Base-by-base conservation (phyloP, 2,797 vertebrate genomes). In the Sphaeramia orbicularis region DNA sequence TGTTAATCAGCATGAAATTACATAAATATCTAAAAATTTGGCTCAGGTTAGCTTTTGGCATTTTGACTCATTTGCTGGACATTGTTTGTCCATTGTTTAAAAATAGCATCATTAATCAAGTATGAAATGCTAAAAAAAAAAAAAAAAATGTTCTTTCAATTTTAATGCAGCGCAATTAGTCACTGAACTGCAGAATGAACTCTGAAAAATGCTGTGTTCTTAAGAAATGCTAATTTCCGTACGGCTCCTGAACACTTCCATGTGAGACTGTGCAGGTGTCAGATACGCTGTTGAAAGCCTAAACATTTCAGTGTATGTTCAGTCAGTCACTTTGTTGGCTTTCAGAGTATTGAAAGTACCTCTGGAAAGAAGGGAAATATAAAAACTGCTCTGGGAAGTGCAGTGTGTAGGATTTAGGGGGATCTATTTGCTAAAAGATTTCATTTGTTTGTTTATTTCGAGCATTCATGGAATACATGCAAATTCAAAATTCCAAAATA, bases 21-120 rank as follows among this genome's bases (percentile, higher is more conserved):
- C n/a, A 38, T 50, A 30, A 74, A 53, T 11, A 67, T 51, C 60
- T 38, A 50, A 67, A 75, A 75, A 24, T 58, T 60, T 42, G 38
- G 8, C 45, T 27, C 11, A 5, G 47, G 82, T 45, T 10, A 57
- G 37, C 56, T 49, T 62, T 58, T 74, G 35, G 41, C 44, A 15
- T 32, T 64, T 57, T 79, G 65, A 65, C 16, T 2, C 10, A 64
- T 63, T 76, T 63, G 63, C 47, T 47, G 49, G 36, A 49, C 14
- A 3, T 58, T 78, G 72, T 73, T 58, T 78, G 74, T 73, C 27
- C 19, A 13, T 47, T 60, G 52, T 68, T 61, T 80, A 50, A 74
- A 67, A 81, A 86, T 62, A 69, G 52, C 47, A 10, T 7, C 11
- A 51, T 81, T 70, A 74, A 83, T 87, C 81, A 87, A 14, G 52